These are phyloP conservation scores for Chinchilla lanigera DNA, from an alignment of 2,113 vertebrate genomes.

Conservation along the genomic window DNA sequence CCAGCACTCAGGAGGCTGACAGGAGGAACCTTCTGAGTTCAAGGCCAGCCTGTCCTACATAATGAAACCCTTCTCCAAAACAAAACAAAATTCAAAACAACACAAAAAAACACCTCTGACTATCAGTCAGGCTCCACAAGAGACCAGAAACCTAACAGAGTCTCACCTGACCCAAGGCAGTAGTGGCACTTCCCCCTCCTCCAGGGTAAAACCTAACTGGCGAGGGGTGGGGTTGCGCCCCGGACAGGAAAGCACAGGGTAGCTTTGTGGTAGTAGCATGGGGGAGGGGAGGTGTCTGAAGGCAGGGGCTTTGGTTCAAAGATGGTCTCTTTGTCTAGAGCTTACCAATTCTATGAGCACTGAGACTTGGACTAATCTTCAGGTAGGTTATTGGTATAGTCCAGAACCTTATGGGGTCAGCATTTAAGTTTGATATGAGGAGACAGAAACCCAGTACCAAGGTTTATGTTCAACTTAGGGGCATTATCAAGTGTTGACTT, in stretches of 20 bases:
- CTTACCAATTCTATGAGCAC: neutral
- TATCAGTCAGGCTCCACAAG: neutral
- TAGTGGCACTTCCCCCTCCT: neutral
- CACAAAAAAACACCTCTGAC: neutral
- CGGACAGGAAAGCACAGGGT: neutral
- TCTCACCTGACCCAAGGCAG: neutral
- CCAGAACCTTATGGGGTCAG: neutral
- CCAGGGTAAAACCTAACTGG: neutral
- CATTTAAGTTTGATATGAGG: neutral
- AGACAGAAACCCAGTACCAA: conserved; percentile 27
- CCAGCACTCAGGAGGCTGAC: neutral
- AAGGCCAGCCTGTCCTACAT: neutral
- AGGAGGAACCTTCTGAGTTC: neutral
- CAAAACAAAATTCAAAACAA: neutral
- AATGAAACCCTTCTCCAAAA: neutral
- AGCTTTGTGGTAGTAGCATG: neutral
- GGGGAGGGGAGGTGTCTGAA: neutral
- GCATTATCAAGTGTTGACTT: conserved; percentile 4
- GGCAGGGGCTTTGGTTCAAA: neutral
- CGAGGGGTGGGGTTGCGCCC: no score
- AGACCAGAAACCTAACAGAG: neutral
- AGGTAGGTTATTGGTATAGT: neutral
- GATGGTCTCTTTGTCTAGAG: neutral
- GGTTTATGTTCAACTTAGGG: neutral
- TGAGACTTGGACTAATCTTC: conserved; percentile 2